Evolutionary conservation across 2,113 vertebrate species (phyloP).

Genomic region (Grallaria varia): DNA sequence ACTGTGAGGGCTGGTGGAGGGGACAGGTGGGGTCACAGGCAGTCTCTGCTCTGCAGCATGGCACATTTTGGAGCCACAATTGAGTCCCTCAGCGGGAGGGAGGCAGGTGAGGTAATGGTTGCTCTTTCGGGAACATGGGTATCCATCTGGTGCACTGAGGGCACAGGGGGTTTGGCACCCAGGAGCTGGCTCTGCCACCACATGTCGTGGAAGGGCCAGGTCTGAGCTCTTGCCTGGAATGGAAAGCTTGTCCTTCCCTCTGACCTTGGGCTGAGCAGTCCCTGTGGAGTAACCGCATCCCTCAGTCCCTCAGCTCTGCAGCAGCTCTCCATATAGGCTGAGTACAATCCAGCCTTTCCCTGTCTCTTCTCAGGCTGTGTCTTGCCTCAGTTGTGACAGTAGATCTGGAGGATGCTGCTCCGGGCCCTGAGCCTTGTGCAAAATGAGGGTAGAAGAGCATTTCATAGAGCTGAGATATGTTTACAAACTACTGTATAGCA

Average conservation of each 20-base stretch:
- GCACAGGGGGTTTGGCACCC: slow-evolving; percentile 57
- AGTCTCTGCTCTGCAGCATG: slow-evolving; percentile 11
- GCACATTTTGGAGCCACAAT: slow-evolving; percentile 15
- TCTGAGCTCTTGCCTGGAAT: neutral
- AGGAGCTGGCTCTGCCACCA: slow-evolving; percentile 37
- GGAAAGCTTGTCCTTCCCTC: slow-evolving; percentile 30
- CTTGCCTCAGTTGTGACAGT: neutral
- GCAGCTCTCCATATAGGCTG: neutral
- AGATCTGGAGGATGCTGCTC: neutral
- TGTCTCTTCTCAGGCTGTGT: neutral
- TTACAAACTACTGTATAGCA: neutral
- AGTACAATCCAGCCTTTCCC: neutral
- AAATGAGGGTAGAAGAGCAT: neutral
- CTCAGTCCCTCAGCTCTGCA: neutral
- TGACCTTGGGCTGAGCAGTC: slow-evolving; percentile 28
- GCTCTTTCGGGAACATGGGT: slow-evolving; percentile 1
- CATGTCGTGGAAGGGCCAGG: neutral
- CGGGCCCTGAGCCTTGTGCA: neutral
- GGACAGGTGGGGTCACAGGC: slow-evolving; percentile 26
- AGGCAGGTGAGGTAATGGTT: neutral
- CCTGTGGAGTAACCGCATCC: neutral
- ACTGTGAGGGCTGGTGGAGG: neutral
- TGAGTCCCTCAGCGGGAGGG: slow-evolving; percentile 18
- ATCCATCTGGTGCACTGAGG: slow-evolving; percentile 43
- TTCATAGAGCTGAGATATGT: neutral